These are phyloP conservation scores for Papilio demoleus DNA, from an alignment of 2,888 invertebrate genomes.

Conservation along the genomic window DNA sequence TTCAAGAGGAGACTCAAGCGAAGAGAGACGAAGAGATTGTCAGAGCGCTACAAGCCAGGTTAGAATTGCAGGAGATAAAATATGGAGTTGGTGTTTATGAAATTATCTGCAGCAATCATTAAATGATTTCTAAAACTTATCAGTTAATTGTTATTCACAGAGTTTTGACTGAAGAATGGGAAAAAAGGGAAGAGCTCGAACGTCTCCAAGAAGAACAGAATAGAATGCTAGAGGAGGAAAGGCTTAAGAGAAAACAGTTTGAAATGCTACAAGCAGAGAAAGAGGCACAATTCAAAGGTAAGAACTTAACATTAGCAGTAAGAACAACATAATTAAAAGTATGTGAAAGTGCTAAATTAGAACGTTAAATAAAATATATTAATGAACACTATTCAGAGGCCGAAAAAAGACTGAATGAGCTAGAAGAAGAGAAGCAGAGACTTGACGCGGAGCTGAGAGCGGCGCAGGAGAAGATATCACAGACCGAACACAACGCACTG, in stretches of 20 bases:
- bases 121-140: no score
- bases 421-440: slow-evolving; percentile 87
- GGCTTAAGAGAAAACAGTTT: slow-evolving; percentile 89
- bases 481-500: slow-evolving; percentile 84
- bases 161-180: slow-evolving; percentile 93
- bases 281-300: slow-evolving; percentile 87
- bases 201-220: slow-evolving; percentile 90
- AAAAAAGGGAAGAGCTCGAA: slow-evolving; percentile 91
- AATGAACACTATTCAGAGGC: slow-evolving; percentile 88
- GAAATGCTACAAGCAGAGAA: slow-evolving; percentile 88
- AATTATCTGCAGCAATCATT: no score
- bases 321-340: not conserved
- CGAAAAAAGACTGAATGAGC: slow-evolving; percentile 86
- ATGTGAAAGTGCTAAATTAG: no score
- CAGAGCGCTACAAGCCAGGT: slow-evolving; percentile 86
- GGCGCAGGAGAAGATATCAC: slow-evolving; percentile 87
- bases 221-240: slow-evolving; percentile 88
- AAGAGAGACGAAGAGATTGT: slow-evolving; percentile 93
- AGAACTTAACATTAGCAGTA: slow-evolving; percentile 15
- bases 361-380: no score
- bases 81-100: no score
- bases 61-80: not conserved
- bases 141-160: slow-evolving; percentile 54
- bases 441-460: slow-evolving; percentile 88
- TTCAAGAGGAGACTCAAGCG: slow-evolving; percentile 93